Evolutionary conservation across 2,797 vertebrate species (phyloP).

Genomic region (Falco naumanni): DNA sequence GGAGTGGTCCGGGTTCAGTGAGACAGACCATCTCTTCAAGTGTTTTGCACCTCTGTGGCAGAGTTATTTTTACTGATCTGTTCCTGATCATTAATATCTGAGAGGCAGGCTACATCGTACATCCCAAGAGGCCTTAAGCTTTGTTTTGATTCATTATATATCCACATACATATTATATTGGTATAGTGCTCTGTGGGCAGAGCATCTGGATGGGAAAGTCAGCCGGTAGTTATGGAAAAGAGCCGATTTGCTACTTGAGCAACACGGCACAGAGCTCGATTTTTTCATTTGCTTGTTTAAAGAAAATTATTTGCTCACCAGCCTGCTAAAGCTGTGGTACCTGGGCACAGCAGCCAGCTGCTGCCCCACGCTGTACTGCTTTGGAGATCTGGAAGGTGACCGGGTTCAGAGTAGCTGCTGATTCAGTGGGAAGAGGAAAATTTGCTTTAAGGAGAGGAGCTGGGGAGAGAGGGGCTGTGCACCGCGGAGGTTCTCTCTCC

Average conservation of each 20-base stretch:
- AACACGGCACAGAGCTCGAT: background rate
- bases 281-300: background rate
- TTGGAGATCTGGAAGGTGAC: background rate
- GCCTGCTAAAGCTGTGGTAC: background rate
- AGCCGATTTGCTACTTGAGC: too few species aligned
- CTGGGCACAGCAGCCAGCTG: background rate
- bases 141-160: conserved; percentile 20
- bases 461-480: background rate
- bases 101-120: background rate
- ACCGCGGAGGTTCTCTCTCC: background rate
- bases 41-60: background rate
- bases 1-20: background rate
- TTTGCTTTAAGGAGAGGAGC: background rate
- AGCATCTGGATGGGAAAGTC: background rate
- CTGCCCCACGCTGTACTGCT: background rate
- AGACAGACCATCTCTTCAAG: background rate
- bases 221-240: background rate
- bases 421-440: background rate
- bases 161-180: background rate
- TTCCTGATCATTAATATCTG: background rate
- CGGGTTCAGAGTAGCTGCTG: background rate
- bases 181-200: background rate
- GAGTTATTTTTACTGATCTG: background rate
- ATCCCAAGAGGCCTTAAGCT: conserved; percentile 1
- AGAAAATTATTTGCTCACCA: background rate